phyloP scores from a whole-genome alignment of 2,888 invertebrate genomes.

The Cinara cedri region DNA sequence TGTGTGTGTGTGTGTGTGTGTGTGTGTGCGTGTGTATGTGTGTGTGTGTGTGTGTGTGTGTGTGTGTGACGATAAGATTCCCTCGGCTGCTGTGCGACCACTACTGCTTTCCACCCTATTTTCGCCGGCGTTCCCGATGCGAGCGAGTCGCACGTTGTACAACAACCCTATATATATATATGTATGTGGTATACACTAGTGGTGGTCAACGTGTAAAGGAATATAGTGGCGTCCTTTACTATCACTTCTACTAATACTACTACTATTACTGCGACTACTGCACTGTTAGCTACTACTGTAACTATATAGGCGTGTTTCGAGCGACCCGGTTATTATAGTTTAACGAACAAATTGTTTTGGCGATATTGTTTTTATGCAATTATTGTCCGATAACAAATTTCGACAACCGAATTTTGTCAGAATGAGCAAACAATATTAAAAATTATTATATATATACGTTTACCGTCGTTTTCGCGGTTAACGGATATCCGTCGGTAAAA shows the following conservation, averaged over 20 bases:
- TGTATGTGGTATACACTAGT: background rate
- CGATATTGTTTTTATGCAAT: no score
- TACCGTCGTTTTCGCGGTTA: no score
- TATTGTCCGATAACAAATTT: no score
- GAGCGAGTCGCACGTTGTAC: background rate
- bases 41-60: constrained; percentile 10
- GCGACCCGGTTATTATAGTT: no score
- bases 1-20: background rate
- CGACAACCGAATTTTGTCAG: no score
- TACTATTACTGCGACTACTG: background rate
- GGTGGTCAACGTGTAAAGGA: background rate
- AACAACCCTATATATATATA: background rate
- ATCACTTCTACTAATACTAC: background rate
- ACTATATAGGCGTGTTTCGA: no score
- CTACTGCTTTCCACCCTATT: background rate
- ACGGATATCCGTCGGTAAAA: no score
- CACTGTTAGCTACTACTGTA: no score
- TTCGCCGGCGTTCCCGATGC: background rate
- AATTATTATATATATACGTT: no score
- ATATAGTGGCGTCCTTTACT: constrained; percentile 9
- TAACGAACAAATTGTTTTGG: no score
- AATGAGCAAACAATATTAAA: no score
- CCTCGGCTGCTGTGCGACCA: constrained; percentile 21
- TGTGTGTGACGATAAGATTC: constrained; percentile 47
- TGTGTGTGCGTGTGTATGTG: background rate